Evolutionary conservation across 2,797 vertebrate species (phyloP).

Genomic region (Poeciliopsis gracilis): DNA sequence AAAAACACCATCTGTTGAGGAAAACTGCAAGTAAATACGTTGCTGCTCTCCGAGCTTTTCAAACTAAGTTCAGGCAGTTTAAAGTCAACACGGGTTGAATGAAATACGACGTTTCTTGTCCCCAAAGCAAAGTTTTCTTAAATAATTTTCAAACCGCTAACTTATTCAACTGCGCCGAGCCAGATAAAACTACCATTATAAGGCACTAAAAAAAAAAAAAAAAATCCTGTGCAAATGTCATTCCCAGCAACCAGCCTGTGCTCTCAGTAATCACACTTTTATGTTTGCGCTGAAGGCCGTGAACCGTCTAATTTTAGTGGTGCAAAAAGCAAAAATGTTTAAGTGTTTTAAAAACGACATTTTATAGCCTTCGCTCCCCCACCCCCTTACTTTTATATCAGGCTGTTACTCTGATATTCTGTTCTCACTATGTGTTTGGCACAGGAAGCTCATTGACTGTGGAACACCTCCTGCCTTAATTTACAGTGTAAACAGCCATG

Average conservation of each 20-base stretch:
- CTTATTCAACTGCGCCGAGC: conserved; percentile 29
- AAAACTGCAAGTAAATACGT: conserved; percentile 9
- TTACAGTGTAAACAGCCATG: background rate
- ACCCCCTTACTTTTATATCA: background rate
- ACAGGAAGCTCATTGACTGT: background rate
- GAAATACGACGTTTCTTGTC: background rate
- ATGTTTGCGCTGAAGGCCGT: conserved; percentile 40
- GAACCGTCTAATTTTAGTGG: conserved; percentile 29
- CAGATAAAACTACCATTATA: conserved; percentile 31
- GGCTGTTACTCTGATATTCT: background rate
- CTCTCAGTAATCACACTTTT: conserved; percentile 48
- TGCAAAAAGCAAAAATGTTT: conserved; percentile 5
- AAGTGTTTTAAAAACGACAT: background rate
- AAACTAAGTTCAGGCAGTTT: conserved; percentile 5
- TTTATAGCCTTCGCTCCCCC: background rate
- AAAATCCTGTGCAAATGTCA: conserved; percentile 47
- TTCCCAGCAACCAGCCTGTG: conserved; percentile 15
- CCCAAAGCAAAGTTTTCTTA: background rate
- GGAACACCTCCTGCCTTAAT: background rate
- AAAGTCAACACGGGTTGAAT: background rate
- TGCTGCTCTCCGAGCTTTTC: background rate
- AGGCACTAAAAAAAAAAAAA: conserved; percentile 19
- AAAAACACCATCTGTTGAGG: background rate
- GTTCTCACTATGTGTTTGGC: background rate
- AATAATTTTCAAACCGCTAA: background rate